These are phyloP conservation scores for Empis stercorea DNA, from an alignment of 2,888 invertebrate species.

Conservation along the genomic window DNA sequence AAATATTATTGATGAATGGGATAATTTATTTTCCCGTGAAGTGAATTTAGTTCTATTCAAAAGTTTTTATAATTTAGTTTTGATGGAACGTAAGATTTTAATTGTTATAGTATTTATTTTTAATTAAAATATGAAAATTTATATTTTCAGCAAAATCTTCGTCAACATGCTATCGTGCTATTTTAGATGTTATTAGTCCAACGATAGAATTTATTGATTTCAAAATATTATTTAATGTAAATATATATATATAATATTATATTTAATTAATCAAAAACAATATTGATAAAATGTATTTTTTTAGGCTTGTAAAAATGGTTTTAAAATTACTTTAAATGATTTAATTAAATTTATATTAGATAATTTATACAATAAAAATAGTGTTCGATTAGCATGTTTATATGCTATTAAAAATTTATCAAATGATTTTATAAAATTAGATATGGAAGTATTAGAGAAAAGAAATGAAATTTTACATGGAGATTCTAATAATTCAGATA, in stretches of 20 bases:
- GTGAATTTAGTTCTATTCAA: constrained; percentile 36
- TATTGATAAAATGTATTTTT: constrained; percentile 7
- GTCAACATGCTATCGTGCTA: constrained; percentile 15
- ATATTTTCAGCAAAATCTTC: constrained; percentile 13
- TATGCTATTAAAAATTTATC: constrained; percentile 24
- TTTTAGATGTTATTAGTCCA: constrained; percentile 22
- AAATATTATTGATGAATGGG: constrained; percentile 52
- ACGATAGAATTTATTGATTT: constrained; percentile 25
- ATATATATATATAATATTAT: not conserved
- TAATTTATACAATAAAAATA: constrained; percentile 23
- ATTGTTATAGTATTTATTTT: no score
- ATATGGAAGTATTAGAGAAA: constrained; percentile 25
- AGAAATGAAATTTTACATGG: constrained; percentile 20
- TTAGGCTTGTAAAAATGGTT: constrained; percentile 26
- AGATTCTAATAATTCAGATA: constrained; percentile 11
- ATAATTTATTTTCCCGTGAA: constrained; percentile 57
- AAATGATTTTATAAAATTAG: constrained; percentile 25
- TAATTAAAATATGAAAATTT: no score
- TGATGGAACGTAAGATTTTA: constrained; percentile 15
- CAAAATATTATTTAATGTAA: constrained; percentile 23
- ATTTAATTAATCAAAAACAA: not conserved
- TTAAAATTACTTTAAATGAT: constrained; percentile 22
- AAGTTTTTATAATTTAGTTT: constrained; percentile 22
- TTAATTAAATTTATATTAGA: constrained; percentile 26
- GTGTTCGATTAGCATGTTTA: constrained; percentile 22